Evolutionary conservation across 1,140 invertebrate species (phyloP), one percentile per base, ranked within the genome.

Genomic region (Tribolium madens): DNA sequence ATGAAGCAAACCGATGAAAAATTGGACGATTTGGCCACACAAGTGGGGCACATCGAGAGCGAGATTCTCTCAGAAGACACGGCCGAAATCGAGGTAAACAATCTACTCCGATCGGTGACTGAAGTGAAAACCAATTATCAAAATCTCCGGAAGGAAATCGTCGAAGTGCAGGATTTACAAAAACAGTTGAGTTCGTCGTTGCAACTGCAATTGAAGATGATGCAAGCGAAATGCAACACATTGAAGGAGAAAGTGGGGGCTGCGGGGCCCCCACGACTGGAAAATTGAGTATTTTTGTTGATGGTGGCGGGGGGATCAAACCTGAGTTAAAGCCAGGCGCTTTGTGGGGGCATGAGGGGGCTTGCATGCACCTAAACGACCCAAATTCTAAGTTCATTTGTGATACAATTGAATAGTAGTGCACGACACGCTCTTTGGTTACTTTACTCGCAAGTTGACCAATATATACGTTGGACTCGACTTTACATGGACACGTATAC

Each of bases 101-200:
- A 78, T 47, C 73, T 86, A 14, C 73, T 86, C 12, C 81, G 82
- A 50, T 85, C 84, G 5, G 84, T 86, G 2, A 82, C 79, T 46
- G 84, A 86, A 71, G 85, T 86, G n/a, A 85, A 84, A 72, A 81
- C 71, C 36, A 84, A 86, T 47, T 86, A 86, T 60, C 85, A 86
- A 50, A 82, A 84, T 77, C 78, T 86, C n/a, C 81, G 84, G 21
- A 84, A 83, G 76, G 84, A 85, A 26, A 76, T 85, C 14, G 78
- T 82, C 75, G 84, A 84, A 76, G 85, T 86, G 5, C 85, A 86
- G 70, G 83, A 84, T 42, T 77, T 86, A 3, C 84, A 85, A 76
- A 84, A 83, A 76, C 83, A 86, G 50, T 77, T 86, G n/a, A 85
- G 82, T 75, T 81, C 72, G 7, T 81, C 84, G 17, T 77, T 86